Evolutionary conservation across 2,797 vertebrate genomes (phyloP), one percentile per base, ranked within the genome.

Genomic region (Acrocephalus scirpaceus): DNA sequence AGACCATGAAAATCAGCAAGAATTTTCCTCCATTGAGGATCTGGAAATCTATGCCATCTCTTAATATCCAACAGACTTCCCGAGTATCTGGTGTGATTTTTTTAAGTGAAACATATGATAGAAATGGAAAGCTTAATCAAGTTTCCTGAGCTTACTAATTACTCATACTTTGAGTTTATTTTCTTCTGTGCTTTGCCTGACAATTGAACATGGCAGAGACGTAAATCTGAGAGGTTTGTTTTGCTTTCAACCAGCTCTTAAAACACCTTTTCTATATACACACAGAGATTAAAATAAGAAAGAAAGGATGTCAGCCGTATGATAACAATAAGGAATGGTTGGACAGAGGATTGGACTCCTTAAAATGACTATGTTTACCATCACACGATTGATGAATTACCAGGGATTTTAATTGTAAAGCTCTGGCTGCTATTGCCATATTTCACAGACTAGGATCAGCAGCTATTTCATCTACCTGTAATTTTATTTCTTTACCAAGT

Each of bases 401-500:
- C 23, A 69, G 50, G 78, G 86, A 87, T 96, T 95, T 93, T 96
- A 96, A 96, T 95, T 92, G 84, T 74, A 92, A 90, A 79, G 21
- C 62, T 78, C 64, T 74, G 71, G 25, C 34, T 73, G 48, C 74
- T 74, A 25, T 80, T 89, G 78, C 57, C 69, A 54, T 69, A 34
- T 84, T 95, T 93, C 77, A 76, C 38, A 42, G 60, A 30, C 45
- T 23, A 27, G 61, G 48, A 94, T 90, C 86, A 82, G 67, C 45
- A 95, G 77, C 74, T 94, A 82, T 95, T 93, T 96, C 57, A 82
- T 67, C 86, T 84, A 74, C 44, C 86, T 48, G 45, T 90, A 91
- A 78, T 82, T 93, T 95, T 95, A 92, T 92, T 95, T 95, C 88
- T 95, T 95, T 92, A 93, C 71, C 88, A 95, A 94, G 76, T 73